Evolutionary conservation across 2,113 vertebrate genomes (phyloP), one percentile per base, ranked within the genome.

Genomic region (Rhinoderma darwinii): DNA sequence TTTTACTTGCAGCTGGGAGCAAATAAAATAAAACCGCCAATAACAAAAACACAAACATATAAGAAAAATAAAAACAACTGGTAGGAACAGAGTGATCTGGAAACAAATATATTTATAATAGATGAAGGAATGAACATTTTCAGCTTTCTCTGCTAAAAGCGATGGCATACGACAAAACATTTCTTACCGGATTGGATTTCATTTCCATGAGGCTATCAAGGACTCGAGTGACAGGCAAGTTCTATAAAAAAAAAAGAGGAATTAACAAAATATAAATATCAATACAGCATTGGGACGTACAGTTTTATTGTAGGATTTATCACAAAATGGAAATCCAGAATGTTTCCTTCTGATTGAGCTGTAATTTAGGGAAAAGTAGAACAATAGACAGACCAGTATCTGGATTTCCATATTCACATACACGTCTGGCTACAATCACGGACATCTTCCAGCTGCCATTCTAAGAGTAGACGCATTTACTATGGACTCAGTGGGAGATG

Each of bases 161-260:
- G 32, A 68, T 68, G 63, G 3, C 59, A 35, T 35, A 17, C 17
- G n/a, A n/a, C n/a, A n/a, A n/a, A n/a, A 12, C 17, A 17, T 25
- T 92, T 95, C 96, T 97, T 89, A 98, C 97, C 54, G 96, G 96
- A 88, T 97, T 95, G 76, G 96, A 97, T 90, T 98, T 98, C 96
- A 98, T 96, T 91, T 98, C 97, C 96, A 98, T 97, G 75, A 98
- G 95, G 91, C 94, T 97, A 93, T 98, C 97, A 88, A 98, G 91
- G 90, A 98, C 95, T 78, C 96, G 96, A 43, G 97, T 98, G 77
- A 97, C 96, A 10, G 97, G 97, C 2, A 98, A 93, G 91, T 98
- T 98, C 97, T 98, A 92, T 9, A 90, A 84, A 56, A 30, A 78
- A 8, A 54, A 47, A 44, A 51, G 27, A n/a, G 51, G 20, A 56